Percentiles rank a stretch among this genome's conserved stretches.
Conservation (phyloP, 2,797 vertebrate genomes). For the Urophycis tenuis region DNA sequence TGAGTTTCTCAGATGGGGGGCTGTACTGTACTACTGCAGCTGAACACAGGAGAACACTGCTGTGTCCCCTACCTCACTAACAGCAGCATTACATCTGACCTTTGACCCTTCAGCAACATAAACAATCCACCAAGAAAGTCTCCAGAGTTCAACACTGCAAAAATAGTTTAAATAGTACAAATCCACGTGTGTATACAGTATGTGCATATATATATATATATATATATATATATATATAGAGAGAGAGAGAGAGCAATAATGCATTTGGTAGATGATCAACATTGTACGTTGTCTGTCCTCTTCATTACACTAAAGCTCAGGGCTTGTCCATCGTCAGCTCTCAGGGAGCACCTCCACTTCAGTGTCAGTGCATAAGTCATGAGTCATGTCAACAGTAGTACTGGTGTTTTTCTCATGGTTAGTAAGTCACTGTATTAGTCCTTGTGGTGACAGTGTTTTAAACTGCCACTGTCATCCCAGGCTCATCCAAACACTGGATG, state of each 20-base stretch:
- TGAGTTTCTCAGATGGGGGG: constrained; percentile 44
- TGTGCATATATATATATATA: neutral
- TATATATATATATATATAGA: too few relatives aligned
- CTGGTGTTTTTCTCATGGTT: too few relatives aligned
- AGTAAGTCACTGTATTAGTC: too few relatives aligned
- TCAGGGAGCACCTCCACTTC: too few relatives aligned
- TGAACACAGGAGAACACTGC: constrained; percentile 51
- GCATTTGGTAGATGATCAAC: constrained; percentile 60
- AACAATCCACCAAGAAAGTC: constrained; percentile 61
- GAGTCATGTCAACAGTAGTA: too few relatives aligned
- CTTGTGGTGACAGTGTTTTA: too few relatives aligned
- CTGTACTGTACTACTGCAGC: constrained; percentile 33
- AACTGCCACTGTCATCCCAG: too few relatives aligned
- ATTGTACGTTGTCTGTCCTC: too few relatives aligned
- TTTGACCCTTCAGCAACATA: constrained; percentile 58
- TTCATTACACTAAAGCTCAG: too few relatives aligned
- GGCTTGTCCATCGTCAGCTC: too few relatives aligned
- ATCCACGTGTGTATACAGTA: constrained; percentile 36
- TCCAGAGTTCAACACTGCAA: constrained; percentile 64
- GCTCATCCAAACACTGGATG: too few relatives aligned
- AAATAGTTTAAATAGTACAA: constrained; percentile 70
- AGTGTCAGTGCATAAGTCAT: too few relatives aligned
- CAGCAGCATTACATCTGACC: constrained; percentile 36
- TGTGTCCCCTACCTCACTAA: constrained; percentile 35
- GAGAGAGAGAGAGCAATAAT: constrained; percentile 57